These are phyloP conservation scores for Frankliniella fusca DNA, from an alignment of 2,888 invertebrate genomes.

Conservation along the genomic window DNA sequence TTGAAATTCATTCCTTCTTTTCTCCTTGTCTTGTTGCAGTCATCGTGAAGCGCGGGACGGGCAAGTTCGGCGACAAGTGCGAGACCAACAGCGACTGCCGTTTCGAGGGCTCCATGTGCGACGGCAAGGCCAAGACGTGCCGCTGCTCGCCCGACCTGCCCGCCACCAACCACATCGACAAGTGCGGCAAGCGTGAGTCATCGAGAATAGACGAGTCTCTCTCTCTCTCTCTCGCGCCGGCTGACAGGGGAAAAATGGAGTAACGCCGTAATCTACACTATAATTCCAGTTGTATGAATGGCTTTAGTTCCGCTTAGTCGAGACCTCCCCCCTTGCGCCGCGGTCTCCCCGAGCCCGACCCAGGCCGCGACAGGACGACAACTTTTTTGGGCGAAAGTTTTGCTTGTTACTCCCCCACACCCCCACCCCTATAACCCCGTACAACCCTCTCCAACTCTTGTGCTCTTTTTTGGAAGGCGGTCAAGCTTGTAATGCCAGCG, in stretches of 20 bases:
- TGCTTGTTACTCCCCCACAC: not conserved
- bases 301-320: too few species aligned
- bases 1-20: not conserved
- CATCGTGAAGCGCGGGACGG: constrained; percentile 47
- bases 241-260: too few species aligned
- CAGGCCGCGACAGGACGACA: not conserved
- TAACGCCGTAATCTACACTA: too few species aligned
- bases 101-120: constrained; percentile 70
- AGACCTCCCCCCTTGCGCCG: too few species aligned
- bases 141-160: constrained; percentile 67
- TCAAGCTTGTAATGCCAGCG: not conserved
- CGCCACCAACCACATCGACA: constrained; percentile 77
- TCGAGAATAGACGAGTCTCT: too few species aligned
- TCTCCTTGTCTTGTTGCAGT: constrained; percentile 8
- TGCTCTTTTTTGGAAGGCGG: not conserved
- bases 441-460: not conserved
- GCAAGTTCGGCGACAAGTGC: constrained; percentile 74
- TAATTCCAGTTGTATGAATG: too few species aligned
- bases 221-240: too few species aligned
- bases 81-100: constrained; percentile 66
- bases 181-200: constrained; percentile 74
- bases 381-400: not conserved
- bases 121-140: constrained; percentile 60
- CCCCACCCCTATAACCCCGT: not conserved
- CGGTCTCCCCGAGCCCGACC: not conserved